Evolutionary conservation across 2,888 invertebrate genomes (phyloP).

Genomic region (Leptinotarsa juncta): DNA sequence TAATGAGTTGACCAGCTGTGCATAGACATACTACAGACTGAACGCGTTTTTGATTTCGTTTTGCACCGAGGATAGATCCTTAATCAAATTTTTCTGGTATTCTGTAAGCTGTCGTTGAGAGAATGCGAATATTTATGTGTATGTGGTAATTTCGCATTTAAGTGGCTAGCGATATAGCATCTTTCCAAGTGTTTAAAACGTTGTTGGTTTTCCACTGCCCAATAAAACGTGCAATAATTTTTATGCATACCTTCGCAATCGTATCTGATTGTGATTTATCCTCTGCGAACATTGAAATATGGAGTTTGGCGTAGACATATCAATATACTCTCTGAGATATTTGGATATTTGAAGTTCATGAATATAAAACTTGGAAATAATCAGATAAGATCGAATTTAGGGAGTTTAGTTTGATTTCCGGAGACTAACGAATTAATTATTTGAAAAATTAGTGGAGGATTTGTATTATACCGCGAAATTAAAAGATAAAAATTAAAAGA

Average conservation of each 20-base stretch:
- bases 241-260: slow-evolving; percentile 37
- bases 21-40: slow-evolving; percentile 66
- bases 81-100: slow-evolving; percentile 66
- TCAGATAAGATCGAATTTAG: background rate
- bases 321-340: too few relatives aligned
- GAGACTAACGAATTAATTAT: too few relatives aligned
- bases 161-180: slow-evolving; percentile 50
- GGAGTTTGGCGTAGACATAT: background rate
- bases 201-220: slow-evolving; percentile 42
- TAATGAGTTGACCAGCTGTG: slow-evolving; percentile 56
- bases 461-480: too few relatives aligned
- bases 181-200: slow-evolving; percentile 51
- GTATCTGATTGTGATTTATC: slow-evolving; percentile 41
- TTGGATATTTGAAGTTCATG: too few relatives aligned
- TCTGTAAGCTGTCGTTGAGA: slow-evolving; percentile 63
- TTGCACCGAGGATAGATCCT: slow-evolving; percentile 64
- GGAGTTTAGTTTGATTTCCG: background rate
- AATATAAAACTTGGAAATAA: background rate
- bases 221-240: slow-evolving; percentile 42
- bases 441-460: too few relatives aligned
- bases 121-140: slow-evolving; percentile 61
- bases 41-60: slow-evolving; percentile 62
- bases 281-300: slow-evolving; percentile 22
- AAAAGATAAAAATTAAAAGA: too few relatives aligned
- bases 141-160: slow-evolving; percentile 58